Conservation (phyloP, 2,113 vertebrate species). For the Speoplatyrhinus poulsoni region DNA sequence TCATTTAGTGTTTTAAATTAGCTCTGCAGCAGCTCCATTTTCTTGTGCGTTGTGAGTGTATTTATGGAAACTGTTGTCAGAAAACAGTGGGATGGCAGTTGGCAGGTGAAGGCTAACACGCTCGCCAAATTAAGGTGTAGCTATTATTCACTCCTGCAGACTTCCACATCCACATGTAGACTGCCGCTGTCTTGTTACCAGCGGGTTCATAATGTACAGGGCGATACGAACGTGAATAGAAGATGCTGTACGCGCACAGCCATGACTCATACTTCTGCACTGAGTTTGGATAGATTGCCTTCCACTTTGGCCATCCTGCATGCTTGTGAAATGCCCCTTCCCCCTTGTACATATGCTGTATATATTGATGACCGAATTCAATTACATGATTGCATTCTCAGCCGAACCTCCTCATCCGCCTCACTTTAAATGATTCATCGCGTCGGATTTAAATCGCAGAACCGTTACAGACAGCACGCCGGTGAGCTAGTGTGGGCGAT, state of each 20-base stretch:
- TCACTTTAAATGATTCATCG: conserved; percentile 55
- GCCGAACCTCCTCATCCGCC: conserved; percentile 43
- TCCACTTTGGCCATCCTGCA: conserved; percentile 41
- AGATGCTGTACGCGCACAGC: conserved; percentile 43
- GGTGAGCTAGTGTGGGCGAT: conserved; percentile 39
- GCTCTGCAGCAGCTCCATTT: not conserved
- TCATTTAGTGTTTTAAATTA: not conserved
- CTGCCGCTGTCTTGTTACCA: conserved; percentile 48
- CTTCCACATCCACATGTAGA: conserved; percentile 47
- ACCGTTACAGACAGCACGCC: conserved; percentile 57
- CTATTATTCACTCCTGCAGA: conserved; percentile 24
- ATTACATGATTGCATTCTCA: conserved; percentile 78
- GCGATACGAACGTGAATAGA: conserved; percentile 65
- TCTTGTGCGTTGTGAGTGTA: conserved; percentile 18
- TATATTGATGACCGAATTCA: conserved; percentile 75
- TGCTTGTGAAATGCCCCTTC: conserved; percentile 50
- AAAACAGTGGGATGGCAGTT: conserved; percentile 12
- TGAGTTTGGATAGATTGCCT: conserved; percentile 63
- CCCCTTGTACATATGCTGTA: conserved; percentile 34
- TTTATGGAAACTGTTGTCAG: conserved; percentile 13
- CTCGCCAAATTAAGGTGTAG: conserved; percentile 15
- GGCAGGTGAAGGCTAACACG: conserved; percentile 29
- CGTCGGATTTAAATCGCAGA: conserved; percentile 66
- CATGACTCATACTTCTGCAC: conserved; percentile 67
- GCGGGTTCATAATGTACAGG: conserved; percentile 57